Percentiles rank a stretch among this genome's conserved stretches.
Conservation (phyloP, 1,140 invertebrate genomes). For the Caenorhabditis briggsae region DNA sequence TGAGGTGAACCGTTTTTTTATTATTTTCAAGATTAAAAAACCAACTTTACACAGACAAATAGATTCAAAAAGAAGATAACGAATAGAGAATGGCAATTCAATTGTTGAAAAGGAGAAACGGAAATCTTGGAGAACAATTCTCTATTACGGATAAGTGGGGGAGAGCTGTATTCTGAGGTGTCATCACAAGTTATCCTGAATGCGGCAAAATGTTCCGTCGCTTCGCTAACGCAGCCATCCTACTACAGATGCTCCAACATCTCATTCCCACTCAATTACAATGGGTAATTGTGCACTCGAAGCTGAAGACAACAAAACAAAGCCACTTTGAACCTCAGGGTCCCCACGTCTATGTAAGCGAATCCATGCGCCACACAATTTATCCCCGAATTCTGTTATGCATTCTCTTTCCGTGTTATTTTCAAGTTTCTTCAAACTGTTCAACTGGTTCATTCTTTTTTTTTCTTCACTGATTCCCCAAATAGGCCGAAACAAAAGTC, state of each 20-base stretch:
- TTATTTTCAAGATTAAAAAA: no score
- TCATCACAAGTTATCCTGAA: constrained; percentile 41
- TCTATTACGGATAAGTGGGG: constrained; percentile 54
- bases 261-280: constrained; percentile 65
- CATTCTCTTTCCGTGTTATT: not conserved
- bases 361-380: constrained; percentile 33
- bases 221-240: not conserved
- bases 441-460: not conserved
- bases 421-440: not conserved
- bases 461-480: not conserved
- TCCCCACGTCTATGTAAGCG: constrained; percentile 28
- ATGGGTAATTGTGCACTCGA: constrained; percentile 65
- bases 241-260: constrained; percentile 46
- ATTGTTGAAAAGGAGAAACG: not conserved
- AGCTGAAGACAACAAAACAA: constrained; percentile 61
- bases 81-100: no score
- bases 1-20: no score
- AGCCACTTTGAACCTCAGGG: constrained; percentile 59
- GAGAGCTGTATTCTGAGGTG: not conserved
- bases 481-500: not conserved
- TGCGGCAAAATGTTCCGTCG: constrained; percentile 13
- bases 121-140: constrained; percentile 51
- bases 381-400: constrained; percentile 15
- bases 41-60: not conserved
- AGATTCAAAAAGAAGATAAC: not conserved